Evolutionary conservation across 2,113 vertebrate species (phyloP), one percentile per base, ranked within the genome.

Genomic region (Apus apus): DNA sequence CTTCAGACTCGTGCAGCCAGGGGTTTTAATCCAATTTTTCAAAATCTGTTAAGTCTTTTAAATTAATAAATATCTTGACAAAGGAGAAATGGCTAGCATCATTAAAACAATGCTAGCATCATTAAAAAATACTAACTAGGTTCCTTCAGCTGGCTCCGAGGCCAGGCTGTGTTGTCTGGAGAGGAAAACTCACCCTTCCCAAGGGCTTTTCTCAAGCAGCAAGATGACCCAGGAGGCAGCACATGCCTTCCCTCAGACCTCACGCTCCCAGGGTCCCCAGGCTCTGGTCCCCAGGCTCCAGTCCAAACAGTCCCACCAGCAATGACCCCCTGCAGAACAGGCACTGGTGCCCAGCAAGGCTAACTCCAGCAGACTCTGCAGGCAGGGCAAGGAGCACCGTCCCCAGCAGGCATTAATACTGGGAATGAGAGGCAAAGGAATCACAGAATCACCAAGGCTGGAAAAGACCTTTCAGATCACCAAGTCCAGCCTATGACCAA

Each of bases 321-420:
- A 1, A 12, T 6, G 4, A 4, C 11, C 48, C 16, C 57, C 29
- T 27, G 14, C 38, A 25, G 68, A 30, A 0, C 0, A 3, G 9
- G 34, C 17, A 46, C 0, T 0, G 5, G 46, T 6, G n/a, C 45
- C n/a, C 10, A 65, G 85, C 51, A 26, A 36, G 3, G 23, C 45
- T 13, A 89, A 53, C 32, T 45, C 48, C 17, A 21, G 20, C 43
- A 53, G 62, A 34, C 18, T 53, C 32, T 10, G 7, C 26, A 23
- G 58, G 22, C 22, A 9, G 38, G 21, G 45, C 27, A 25, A 38
- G 66, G 45, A 50, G 51, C 53, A 7, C 43, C 21, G 40, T 29
- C 40, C 38, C 1, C 0, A 74, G 67, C 20, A 26, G 61, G 26
- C 6, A 5, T 15, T 13, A 48, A 27, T 5, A 5, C 22, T 23